Base-by-base conservation (phyloP, 2,888 invertebrate genomes). In the Loripinus fragilis region DNA sequence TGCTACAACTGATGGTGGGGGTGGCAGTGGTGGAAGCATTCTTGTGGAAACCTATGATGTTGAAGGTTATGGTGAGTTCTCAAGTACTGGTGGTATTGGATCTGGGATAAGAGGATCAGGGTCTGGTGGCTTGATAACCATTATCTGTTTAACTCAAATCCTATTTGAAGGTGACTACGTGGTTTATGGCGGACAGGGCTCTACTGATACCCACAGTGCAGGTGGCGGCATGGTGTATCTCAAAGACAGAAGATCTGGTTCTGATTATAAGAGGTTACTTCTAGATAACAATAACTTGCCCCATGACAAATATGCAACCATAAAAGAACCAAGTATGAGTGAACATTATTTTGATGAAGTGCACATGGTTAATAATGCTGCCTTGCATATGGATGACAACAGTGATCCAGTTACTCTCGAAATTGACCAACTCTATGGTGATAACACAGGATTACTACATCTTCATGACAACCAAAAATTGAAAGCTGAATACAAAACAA, bases 21-120 rank as follows among this genome's bases (percentile, higher is more conserved):
- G 87, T 25, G 90, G 90, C 0, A 90, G 90, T 76, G 90, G 89
- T 10, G 90, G 90, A 10, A 89, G 89, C 76, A 85, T 90, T 15
- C 81, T 81, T 78, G 82, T 89, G 2, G 78, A 85, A 41, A 68
- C 86, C 0, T 83, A 77, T 25, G 60, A 73, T 45, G 83, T 89
- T 68, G 88, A 89, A 74, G 89, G 90, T 17, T 89, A 88, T 55
- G 90, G 90, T 0, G 71, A 65, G 17, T 77, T 90, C 23, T 86
- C 88, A 15, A 71, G 76, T 55, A 70, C 71, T 38, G 90, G 90
- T 28, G 90, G 90, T 12, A 74, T 75, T 55, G 86, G 85, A 38
- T 71, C 33, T 60, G 77, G 76, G 12, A 45, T 30, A 20, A 85
- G 83, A 73, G 90, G 90, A 0, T 88, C 80, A 12, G 90, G 90